Evolutionary conservation across 2,113 vertebrate species (phyloP).

Genomic region (Heloderma charlesbogerti): DNA sequence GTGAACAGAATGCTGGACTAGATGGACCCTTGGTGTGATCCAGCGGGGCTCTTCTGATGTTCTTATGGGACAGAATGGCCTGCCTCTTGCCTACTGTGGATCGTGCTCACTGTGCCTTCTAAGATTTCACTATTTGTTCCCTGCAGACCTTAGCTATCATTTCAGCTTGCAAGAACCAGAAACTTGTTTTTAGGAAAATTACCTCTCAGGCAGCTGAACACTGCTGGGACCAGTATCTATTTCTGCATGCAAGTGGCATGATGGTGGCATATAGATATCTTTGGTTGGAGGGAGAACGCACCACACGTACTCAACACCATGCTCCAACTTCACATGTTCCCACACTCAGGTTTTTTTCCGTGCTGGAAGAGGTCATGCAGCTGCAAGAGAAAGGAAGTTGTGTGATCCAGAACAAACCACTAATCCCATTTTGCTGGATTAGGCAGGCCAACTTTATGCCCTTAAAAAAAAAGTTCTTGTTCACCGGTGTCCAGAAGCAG

Average conservation of each 20-base stretch:
- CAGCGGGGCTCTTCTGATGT: too few relatives aligned
- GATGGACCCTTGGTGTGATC: too few relatives aligned
- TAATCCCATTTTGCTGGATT: not conserved
- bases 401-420: not conserved
- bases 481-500: not conserved
- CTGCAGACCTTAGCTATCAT: not conserved
- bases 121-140: too few relatives aligned
- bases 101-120: not conserved
- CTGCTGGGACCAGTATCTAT: not conserved
- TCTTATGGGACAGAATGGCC: too few relatives aligned
- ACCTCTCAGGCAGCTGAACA: not conserved
- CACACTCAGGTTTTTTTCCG: not conserved
- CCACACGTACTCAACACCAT: too few relatives aligned
- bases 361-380: not conserved
- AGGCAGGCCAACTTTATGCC: not conserved
- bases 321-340: not conserved
- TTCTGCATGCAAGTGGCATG: not conserved
- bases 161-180: not conserved
- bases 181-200: not conserved
- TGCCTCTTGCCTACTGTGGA: too few relatives aligned
- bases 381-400: not conserved
- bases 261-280: not conserved
- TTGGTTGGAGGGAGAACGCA: not conserved
- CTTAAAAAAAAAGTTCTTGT: not conserved
- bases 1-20: too few relatives aligned